Base-by-base conservation (phyloP, 1,140 invertebrate genomes). In the Pogonomyrmex californicus region DNA sequence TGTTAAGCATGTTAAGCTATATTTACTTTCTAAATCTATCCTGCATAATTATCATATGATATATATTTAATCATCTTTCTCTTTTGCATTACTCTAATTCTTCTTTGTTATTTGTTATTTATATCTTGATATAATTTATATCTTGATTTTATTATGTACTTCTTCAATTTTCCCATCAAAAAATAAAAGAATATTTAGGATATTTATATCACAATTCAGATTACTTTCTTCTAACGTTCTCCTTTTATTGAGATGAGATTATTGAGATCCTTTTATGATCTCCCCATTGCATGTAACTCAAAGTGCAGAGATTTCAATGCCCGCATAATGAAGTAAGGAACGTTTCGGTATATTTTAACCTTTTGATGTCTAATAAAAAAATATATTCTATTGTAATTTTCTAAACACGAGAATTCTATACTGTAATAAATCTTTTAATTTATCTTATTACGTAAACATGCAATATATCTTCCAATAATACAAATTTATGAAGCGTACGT, bases 21-120 rank as follows among this genome's bases (percentile, higher is more conserved):
- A 49, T 78, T 78, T 78, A 78, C 76, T 78, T 78, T 78, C 76
- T 78, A 78, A 65, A 63, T 78, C 58, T 65, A 65, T 10, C 14
- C 12, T 41, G 4, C 30, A 23, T 47, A 77, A 63, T 36, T 78
- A 78, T 38, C 58, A 63, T 49, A 14, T 36, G 58, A 77, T 41
- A 33, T 41, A 33, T 23, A 41, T 44, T 77, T 77, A 23, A 47
- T 78, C 23, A 65, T 65, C 47, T 63, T 75, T 54, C 9, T 77
- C 30, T 49, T 47, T n/a, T 23, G 9, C 12, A 49, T 36, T 12
- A 33, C 41, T 56, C 33, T 38, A 75, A 56, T 56, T 54, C 36
- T 38, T 75, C 17, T 38, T 54, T 0, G 2, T 30, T 58, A 58
- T 58, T 30, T 58, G 38, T 58, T 75, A 75, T 17, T 58, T n/a